Percentiles rank a stretch among this genome's conserved stretches.
Conservation (phyloP, 2,888 invertebrate species). For the Eupithecia exiguata region DNA sequence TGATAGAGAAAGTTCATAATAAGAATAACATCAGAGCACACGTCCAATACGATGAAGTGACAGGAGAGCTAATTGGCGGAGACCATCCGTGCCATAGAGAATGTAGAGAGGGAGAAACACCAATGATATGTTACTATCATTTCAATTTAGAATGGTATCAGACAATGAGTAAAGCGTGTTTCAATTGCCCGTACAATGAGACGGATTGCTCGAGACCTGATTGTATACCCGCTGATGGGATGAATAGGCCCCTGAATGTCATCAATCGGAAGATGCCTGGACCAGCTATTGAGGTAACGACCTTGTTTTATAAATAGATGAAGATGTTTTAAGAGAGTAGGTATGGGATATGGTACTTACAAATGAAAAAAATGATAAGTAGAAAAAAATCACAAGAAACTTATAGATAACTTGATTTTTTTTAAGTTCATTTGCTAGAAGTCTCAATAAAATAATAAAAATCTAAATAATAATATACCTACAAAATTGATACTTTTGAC, state of each 20-base stretch:
- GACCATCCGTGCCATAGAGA: conserved; percentile 86
- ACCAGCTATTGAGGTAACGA: conserved; percentile 89
- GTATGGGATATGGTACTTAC: background rate
- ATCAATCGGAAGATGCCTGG: conserved; percentile 95
- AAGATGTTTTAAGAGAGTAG: background rate
- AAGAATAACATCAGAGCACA: conserved; percentile 67
- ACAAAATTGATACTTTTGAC: background rate
- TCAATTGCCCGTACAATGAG: conserved; percentile 89
- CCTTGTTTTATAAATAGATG: conserved; percentile 2
- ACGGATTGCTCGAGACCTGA: conserved; percentile 90
- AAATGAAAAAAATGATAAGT: no score
- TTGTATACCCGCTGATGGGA: conserved; percentile 93
- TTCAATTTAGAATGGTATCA: conserved; percentile 93
- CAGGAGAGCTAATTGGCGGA: conserved; percentile 72
- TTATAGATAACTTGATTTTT: no score
- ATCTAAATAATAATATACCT: no score
- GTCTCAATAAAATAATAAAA: background rate
- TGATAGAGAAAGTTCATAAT: conserved; percentile 46
- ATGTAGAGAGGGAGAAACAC: conserved; percentile 84
- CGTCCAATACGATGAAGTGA: conserved; percentile 73
- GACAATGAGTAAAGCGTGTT: conserved; percentile 95
- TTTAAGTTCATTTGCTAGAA: no score
- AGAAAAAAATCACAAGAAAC: no score
- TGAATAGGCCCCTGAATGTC: conserved; percentile 88
- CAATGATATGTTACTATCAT: conserved; percentile 88